Percentiles rank a stretch among this genome's conserved stretches.
Evolutionary conservation across 2,113 vertebrate species (phyloP).

Genomic region (Oceanites oceanicus): DNA sequence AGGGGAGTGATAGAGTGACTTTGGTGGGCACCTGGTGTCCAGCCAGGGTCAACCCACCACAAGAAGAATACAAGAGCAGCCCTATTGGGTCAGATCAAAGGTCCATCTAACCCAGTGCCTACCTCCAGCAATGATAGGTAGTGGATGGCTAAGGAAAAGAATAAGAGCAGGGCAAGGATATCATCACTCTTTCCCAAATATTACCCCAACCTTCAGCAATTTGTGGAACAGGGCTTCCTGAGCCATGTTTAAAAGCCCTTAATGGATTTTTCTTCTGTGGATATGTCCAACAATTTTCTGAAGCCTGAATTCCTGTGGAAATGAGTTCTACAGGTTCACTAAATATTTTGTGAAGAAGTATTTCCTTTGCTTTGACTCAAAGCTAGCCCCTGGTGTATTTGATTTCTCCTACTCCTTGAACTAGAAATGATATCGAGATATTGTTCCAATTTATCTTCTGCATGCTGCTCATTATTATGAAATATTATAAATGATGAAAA

Average conservation of each 20-base stretch:
- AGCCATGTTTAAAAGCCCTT: neutral
- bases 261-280: neutral
- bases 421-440: neutral
- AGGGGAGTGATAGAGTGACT: neutral
- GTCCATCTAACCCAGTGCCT: neutral
- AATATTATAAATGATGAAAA: neutral
- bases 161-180: neutral
- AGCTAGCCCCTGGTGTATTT: neutral
- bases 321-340: neutral
- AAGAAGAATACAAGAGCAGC: neutral
- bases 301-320: neutral
- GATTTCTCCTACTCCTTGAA: neutral
- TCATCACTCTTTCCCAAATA: neutral
- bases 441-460: neutral
- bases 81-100: neutral
- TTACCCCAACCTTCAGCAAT: neutral
- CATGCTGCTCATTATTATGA: neutral
- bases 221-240: neutral
- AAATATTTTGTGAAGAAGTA: neutral
- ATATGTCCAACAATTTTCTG: neutral
- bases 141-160: neutral
- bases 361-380: neutral
- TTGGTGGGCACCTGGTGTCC: neutral
- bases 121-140: neutral
- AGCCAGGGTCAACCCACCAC: neutral